A percentile compares a stretch with the other conserved stretches of the same genome.
These are phyloP conservation scores for Tillus elongatus DNA, from an alignment of 2,888 invertebrate genomes.

Conservation along the genomic window DNA sequence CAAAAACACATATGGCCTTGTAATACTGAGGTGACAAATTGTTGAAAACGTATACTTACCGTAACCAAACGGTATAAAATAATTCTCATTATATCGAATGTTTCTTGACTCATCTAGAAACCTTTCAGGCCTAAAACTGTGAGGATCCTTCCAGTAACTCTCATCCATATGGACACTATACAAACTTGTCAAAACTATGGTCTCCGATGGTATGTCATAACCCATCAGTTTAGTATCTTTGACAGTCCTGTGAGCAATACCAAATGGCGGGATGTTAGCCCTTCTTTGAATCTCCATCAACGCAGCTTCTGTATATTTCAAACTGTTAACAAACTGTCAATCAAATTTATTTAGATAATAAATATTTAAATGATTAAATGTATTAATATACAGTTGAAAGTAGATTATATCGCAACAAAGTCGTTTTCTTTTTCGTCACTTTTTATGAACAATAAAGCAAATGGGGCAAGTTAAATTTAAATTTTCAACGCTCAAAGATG, in stretches of 20 bases:
- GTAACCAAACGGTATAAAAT: conserved; percentile 56
- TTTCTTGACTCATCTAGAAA: conserved; percentile 51
- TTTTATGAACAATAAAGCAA: too few relatives aligned
- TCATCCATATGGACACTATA: conserved; percentile 54
- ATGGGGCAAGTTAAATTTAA: too few relatives aligned
- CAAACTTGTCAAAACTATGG: conserved; percentile 51
- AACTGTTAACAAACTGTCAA: conserved; percentile 31
- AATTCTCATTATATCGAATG: conserved; percentile 41
- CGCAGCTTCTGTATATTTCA: conserved; percentile 42
- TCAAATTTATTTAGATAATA: too few relatives aligned
- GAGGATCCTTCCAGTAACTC: conserved; percentile 51
- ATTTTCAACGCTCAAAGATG: too few relatives aligned
- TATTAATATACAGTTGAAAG: too few relatives aligned
- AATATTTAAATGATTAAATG: too few relatives aligned
- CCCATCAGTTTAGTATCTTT: conserved; percentile 41
- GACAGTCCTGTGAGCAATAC: conserved; percentile 46
- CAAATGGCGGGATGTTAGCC: conserved; percentile 45
- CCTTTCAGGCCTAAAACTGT: conserved; percentile 54
- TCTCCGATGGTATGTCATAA: conserved; percentile 45
- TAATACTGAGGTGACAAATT: too few relatives aligned
- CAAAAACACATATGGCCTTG: too few relatives aligned
- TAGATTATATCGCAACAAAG: too few relatives aligned
- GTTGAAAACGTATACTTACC: too few relatives aligned
- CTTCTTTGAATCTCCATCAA: conserved; percentile 46
- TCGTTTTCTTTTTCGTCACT: too few relatives aligned